A percentile compares a stretch with the other conserved stretches of the same genome.
Conservation (phyloP, 2,113 vertebrate genomes). For the Phaetusa simplex region DNA sequence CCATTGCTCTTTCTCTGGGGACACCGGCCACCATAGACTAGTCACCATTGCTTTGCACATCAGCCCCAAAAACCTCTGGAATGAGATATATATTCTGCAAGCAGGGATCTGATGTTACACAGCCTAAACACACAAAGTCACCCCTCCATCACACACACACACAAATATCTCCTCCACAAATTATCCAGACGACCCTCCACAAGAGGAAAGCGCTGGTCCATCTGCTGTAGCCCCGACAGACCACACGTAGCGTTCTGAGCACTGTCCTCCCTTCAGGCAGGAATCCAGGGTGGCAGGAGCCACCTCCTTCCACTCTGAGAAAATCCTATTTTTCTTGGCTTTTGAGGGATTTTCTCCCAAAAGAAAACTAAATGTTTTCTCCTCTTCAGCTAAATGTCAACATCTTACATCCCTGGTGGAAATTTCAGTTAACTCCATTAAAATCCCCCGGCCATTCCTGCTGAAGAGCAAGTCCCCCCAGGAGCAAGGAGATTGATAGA, state of each 20-base stretch:
- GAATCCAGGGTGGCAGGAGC: background rate
- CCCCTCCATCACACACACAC: background rate
- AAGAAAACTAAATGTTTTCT: background rate
- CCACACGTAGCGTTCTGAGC: rapidly evolving
- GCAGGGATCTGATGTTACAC: background rate
- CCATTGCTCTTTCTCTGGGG: background rate
- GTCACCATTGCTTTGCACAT: background rate
- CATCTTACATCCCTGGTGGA: background rate
- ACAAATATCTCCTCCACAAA: background rate
- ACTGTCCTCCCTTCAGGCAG: background rate
- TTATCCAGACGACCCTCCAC: background rate
- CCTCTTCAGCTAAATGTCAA: background rate
- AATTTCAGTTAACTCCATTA: slow-evolving; percentile 19
- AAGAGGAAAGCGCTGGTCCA: background rate
- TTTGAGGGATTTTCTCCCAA: background rate
- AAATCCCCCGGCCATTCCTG: background rate
- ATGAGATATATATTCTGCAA: background rate
- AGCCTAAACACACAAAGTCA: background rate
- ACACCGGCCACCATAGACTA: background rate
- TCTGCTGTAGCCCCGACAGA: background rate
- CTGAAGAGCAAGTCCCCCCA: background rate
- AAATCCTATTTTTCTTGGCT: background rate
- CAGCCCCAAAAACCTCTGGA: background rate
- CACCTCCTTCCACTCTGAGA: background rate
- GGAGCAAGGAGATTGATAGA: background rate